Evolutionary conservation across 2,888 invertebrate species (phyloP), one percentile per base, ranked within the genome.

Genomic region (Euplagia quadripunctaria): DNA sequence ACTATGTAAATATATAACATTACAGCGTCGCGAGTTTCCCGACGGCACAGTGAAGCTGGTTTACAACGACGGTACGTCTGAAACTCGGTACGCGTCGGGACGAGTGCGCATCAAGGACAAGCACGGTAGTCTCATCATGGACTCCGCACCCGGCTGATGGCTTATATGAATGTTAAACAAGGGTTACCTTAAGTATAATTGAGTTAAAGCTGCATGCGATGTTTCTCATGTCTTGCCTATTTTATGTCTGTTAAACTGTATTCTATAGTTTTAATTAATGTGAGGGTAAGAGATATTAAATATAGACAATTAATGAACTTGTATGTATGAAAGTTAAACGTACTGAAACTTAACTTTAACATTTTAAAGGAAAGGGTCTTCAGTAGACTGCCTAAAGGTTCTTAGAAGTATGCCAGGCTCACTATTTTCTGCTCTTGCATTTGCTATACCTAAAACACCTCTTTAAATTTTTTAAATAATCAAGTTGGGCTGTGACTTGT

Each of bases 1-100:
- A 58, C 17, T 11, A 58, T 20, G n/a, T 58, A 12, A 58, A 31
- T 14, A 31, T 31, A 12, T 42, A 5, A 8, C 7, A 55, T 94
- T 95, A 69, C 92, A 98, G 98, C 97, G 98, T 85, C 96, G 99
- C 52, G 98, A 99, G 91, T 99, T 98, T 94, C 99, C 99, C 0
- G 98, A 99, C 94, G 99, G 99, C 4, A 99, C 99, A 0, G 97
- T 98, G 0, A 99, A 99, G 93, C 96, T 98, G 65, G 96, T 99
- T 0, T 99, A 98, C 94, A 97, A 97, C 0, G 98, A 99, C 91
- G 99, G 99, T 12, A 97, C 97, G 1, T 97, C 98, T 78, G 99
- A 99, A 93, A 99, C 99, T 0, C 96, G 98, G n/a, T 99, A 99
- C 91, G 97, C 98, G 0, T 98, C 98, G 83, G 99, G 99, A 1